Evolutionary conservation across 2,113 vertebrate genomes (phyloP), one percentile per base, ranked within the genome.

Genomic region (Cheilinus undulatus): DNA sequence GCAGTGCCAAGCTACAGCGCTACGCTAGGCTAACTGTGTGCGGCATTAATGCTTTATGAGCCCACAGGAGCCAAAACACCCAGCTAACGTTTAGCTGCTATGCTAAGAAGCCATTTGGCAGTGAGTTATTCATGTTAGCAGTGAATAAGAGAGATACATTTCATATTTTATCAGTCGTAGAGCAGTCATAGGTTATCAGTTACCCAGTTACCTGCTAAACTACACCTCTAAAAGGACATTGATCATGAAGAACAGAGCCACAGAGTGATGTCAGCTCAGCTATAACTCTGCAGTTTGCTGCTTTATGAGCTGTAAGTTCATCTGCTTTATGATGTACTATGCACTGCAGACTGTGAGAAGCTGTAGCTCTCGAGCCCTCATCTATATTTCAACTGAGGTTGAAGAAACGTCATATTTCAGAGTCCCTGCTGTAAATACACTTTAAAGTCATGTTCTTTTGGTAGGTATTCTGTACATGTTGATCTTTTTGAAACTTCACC

Each of bases 31-130:
- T 90, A 89, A 87, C 87, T 82, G 80, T 65, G 83, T 69, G 53
- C 72, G 79, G 54, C 75, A 49, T 75, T 83, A 75, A 76, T 89
- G 83, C 71, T 85, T 92, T 88, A 89, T 78, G 88, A 77, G 78
- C 72, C 56, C 67, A 38, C 26, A 42, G 69, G 76, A 78, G 88
- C 80, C 85, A 80, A 85, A 81, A 71, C 77, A 65, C 84, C 74
- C 54, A 28, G 82, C 85, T 85, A 87, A 87, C 69, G 69, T 82
- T 83, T 77, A 87, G 81, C 67, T 45, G 2, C 81, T 20, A 70
- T 65, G 85, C 73, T 83, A 79, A 75, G 53, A 79, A 59, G 52
- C 75, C 56, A 70, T 26, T 57, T 56, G 75, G 71, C 59, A 50
- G 40, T 58, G 49, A 71, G 60, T 82, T 78, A 57, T 77, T 71